phyloP scores from a whole-genome alignment of 2,113 vertebrate species.

The Cromileptes altivelis region DNA sequence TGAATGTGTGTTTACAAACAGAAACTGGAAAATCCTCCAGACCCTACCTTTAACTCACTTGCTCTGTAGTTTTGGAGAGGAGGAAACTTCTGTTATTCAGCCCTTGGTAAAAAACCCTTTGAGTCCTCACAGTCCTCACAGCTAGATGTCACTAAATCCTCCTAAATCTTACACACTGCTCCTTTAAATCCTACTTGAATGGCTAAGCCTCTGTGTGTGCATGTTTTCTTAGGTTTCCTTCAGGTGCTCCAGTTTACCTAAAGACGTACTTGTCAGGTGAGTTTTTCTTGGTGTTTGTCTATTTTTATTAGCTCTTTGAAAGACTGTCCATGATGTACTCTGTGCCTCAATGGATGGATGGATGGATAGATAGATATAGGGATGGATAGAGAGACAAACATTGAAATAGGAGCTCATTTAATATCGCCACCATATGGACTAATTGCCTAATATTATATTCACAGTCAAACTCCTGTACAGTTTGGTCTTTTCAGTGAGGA shows the following conservation, averaged over 20 bases:
- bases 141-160: no score
- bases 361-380: no score
- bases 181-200: background rate
- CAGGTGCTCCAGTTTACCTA: background rate
- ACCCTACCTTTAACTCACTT: no score
- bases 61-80: no score
- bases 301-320: background rate
- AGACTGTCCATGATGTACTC: background rate
- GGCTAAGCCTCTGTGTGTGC: background rate
- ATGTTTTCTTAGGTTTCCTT: slow-evolving; percentile 7
- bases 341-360: no score
- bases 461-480: background rate
- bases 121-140: no score
- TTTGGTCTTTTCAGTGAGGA: background rate
- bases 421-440: background rate
- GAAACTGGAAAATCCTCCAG: no score
- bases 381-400: background rate
- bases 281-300: background rate
- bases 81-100: no score
- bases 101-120: no score
- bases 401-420: background rate
- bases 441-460: background rate
- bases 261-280: slow-evolving; percentile 12
- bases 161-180: no score
- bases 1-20: no score